Percentiles rank a stretch among this genome's conserved stretches.
These are phyloP conservation scores for Drosophila neonasuta DNA, from an alignment of 2,888 invertebrate species.

Conservation along the genomic window DNA sequence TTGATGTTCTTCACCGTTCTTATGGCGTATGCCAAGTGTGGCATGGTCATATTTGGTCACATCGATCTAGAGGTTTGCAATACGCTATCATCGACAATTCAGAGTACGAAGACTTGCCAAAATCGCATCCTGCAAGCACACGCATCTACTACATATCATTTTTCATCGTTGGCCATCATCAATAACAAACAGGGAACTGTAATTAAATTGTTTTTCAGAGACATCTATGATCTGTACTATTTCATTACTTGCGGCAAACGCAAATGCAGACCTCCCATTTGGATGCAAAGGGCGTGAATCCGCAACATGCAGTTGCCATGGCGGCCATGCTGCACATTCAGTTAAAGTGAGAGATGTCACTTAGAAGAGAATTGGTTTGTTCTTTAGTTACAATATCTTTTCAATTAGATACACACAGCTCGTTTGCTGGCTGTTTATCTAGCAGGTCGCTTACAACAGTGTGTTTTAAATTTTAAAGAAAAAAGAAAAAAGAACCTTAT, in stretches of 20 bases:
- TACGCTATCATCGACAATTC: too few species aligned
- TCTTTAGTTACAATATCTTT: too few species aligned
- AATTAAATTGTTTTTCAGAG: constrained; percentile 10
- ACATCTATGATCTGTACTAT: constrained; percentile 12
- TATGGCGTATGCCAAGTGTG: too few species aligned
- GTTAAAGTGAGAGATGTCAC: too few species aligned
- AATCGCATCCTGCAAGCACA: too few species aligned
- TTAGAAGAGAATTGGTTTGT: too few species aligned
- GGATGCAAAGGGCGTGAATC: constrained; percentile 1
- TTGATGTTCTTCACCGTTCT: too few species aligned
- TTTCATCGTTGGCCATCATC: constrained; percentile 44
- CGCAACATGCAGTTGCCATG: not conserved
- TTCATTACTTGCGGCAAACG: not conserved
- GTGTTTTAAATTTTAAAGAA: not conserved
- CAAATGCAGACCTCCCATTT: not conserved
- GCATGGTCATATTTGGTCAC: too few species aligned
- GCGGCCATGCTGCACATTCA: too few species aligned
- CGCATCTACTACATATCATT: constrained; percentile 47
- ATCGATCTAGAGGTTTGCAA: too few species aligned
- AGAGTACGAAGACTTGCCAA: too few species aligned
- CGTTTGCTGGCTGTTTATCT: constrained; percentile 25
- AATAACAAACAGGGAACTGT: constrained; percentile 8
- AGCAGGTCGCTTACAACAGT: constrained; percentile 29
- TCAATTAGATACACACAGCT: not conserved
- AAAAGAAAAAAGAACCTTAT: too few species aligned